A percentile compares a stretch with the other conserved stretches of the same genome.
phyloP scores from a whole-genome alignment of 2,797 vertebrate genomes.

The Falco novaeseelandiae region DNA sequence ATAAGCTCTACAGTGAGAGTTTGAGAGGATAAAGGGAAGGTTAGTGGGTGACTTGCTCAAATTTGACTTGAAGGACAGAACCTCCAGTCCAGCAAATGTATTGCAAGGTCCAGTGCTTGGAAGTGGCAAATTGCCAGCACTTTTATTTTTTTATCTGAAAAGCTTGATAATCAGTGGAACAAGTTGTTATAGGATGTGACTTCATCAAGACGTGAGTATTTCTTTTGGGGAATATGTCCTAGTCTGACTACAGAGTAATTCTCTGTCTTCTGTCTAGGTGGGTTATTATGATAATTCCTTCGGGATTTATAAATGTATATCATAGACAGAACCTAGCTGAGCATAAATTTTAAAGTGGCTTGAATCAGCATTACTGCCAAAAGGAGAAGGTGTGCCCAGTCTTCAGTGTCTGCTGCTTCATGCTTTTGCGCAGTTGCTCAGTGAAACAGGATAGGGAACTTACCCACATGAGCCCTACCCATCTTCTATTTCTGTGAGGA shows the following conservation, averaged over 20 bases:
- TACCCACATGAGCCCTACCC: neutral
- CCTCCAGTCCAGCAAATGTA: neutral
- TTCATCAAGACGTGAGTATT: neutral
- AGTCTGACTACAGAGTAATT: neutral
- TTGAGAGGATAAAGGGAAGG: neutral
- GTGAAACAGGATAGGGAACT: slow-evolving; percentile 14
- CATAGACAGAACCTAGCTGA: neutral
- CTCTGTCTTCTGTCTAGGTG: neutral
- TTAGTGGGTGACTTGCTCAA: slow-evolving; percentile 11
- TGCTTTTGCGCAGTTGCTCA: neutral
- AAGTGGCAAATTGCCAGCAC: slow-evolving; percentile 12
- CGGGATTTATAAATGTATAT: neutral
- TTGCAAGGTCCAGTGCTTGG: neutral
- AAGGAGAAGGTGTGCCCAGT: neutral
- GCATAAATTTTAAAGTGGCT: neutral
- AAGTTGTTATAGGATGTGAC: neutral
- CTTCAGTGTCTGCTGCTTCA: neutral
- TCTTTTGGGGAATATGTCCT: neutral
- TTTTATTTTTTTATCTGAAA: neutral
- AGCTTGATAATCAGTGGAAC: neutral
- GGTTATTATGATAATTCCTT: neutral
- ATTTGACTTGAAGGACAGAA: slow-evolving; percentile 32
- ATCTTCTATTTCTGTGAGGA: neutral
- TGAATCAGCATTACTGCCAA: neutral
- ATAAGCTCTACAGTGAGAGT: neutral